These are phyloP conservation scores for Paraescarpia echinospica DNA, from an alignment of 1,140 invertebrate genomes.

Conservation along the genomic window DNA sequence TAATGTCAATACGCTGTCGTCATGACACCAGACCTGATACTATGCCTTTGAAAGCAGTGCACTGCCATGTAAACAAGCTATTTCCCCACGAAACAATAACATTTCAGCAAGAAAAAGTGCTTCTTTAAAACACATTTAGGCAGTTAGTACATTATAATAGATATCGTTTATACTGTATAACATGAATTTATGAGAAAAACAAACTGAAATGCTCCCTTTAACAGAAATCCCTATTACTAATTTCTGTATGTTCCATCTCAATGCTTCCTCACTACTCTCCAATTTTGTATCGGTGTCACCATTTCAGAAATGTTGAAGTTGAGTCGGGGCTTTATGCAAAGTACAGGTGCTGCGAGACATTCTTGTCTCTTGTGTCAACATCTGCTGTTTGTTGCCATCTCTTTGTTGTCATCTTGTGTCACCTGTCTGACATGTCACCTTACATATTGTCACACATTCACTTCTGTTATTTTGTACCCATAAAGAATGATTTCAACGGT, in stretches of 20 bases:
- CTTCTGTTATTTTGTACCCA: not conserved
- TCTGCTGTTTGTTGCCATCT: not conserved
- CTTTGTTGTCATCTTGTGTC: not conserved
- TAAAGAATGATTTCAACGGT: not conserved
- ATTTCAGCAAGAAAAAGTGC: too few species aligned
- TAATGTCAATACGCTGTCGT: too few species aligned
- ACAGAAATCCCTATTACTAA: too few species aligned
- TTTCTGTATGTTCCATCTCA: not conserved
- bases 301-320: not conserved
- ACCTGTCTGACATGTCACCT: not conserved
- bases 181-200: too few species aligned
- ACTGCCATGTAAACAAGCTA: too few species aligned
- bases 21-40: too few species aligned
- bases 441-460: not conserved
- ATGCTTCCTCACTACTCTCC: not conserved
- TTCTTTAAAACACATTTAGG: too few species aligned
- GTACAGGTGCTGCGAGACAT: not conserved
- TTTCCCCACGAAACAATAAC: too few species aligned
- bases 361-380: not conserved
- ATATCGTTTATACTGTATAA: too few species aligned
- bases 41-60: too few species aligned
- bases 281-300: not conserved
- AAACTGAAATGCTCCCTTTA: too few species aligned
- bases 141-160: too few species aligned
- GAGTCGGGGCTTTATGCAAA: not conserved